Percentiles rank a stretch among this genome's conserved stretches.
These are phyloP conservation scores for Drosophila pseudotalamancana DNA, from an alignment of 2,888 invertebrate genomes.

Conservation along the genomic window DNA sequence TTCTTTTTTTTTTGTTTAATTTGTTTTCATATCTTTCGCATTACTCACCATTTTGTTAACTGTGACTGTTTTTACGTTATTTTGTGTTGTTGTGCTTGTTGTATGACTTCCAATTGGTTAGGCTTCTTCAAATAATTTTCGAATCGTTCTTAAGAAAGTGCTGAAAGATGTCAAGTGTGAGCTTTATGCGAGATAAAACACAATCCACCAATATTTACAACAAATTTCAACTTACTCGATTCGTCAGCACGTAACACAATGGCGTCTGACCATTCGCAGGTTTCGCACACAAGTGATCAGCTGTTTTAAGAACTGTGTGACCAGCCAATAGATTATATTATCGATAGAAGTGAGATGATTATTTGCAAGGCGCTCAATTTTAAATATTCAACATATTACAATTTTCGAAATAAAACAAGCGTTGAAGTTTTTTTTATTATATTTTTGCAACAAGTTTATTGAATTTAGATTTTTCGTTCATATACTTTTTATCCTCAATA, in stretches of 20 bases:
- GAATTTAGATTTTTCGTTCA: conserved; percentile 76
- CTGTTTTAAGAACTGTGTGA: conserved; percentile 31
- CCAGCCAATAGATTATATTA: conserved; percentile 16
- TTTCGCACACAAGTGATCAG: conserved; percentile 30
- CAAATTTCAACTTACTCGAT: conserved; percentile 53
- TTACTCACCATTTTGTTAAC: conserved; percentile 73
- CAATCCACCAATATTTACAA: conserved; percentile 31
- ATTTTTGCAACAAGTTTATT: conserved; percentile 83
- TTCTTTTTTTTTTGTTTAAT: conserved; percentile 26
- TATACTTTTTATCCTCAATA: conserved; percentile 68
- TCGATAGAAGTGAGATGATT: not conserved
- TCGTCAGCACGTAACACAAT: conserved; percentile 63
- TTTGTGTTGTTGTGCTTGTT: not conserved
- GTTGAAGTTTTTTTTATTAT: conserved; percentile 38
- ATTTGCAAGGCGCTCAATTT: not conserved
- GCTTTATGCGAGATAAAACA: conserved; percentile 7
- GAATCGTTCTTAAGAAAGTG: conserved; percentile 17
- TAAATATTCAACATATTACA: not conserved
- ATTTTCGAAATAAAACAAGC: conserved; percentile 24
- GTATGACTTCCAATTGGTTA: not conserved
- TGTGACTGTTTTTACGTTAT: conserved; percentile 35
- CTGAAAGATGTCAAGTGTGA: conserved; percentile 10
- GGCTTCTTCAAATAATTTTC: not conserved
- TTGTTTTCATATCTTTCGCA: conserved; percentile 46
- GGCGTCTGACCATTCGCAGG: conserved; percentile 52